Percentiles rank a stretch among this genome's conserved stretches.
phyloP scores from a whole-genome alignment of 2,113 vertebrate genomes.

The Syngnathus scovelli region DNA sequence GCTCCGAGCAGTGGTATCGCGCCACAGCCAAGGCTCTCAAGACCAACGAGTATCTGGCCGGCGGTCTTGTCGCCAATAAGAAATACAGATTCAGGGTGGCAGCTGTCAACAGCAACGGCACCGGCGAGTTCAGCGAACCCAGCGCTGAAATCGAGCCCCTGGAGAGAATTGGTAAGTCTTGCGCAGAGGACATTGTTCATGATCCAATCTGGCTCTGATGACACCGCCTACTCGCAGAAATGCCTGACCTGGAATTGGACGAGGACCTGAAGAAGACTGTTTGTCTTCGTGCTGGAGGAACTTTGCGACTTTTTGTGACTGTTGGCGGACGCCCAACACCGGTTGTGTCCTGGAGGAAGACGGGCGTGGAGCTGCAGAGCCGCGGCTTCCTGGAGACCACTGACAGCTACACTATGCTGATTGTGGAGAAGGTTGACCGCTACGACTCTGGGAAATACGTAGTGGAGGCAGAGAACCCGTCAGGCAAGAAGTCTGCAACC shows the following conservation, averaged over 20 bases:
- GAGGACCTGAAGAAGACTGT: constrained; percentile 94
- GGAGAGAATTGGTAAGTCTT: constrained; percentile 84
- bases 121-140: constrained; percentile 89
- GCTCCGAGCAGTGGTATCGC: constrained; percentile 86
- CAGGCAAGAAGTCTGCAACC: constrained; percentile 90
- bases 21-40: constrained; percentile 79
- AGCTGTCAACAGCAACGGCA: constrained; percentile 84
- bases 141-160: constrained; percentile 81
- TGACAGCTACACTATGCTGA: constrained; percentile 83
- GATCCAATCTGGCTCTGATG: neutral
- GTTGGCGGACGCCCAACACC: constrained; percentile 86
- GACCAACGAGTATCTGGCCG: constrained; percentile 81
- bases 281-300: constrained; percentile 86
- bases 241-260: constrained; percentile 88
- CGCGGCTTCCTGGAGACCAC: constrained; percentile 91
- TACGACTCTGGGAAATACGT: constrained; percentile 95
- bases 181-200: neutral
- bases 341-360: constrained; percentile 86
- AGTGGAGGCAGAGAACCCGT: constrained; percentile 95
- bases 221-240: constrained; percentile 70
- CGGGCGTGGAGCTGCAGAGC: constrained; percentile 84
- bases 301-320: constrained; percentile 83
- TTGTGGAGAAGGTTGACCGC: constrained; percentile 90
- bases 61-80: constrained; percentile 79
- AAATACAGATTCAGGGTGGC: constrained; percentile 94